Evolutionary conservation across 2,113 vertebrate species (phyloP), one percentile per base, ranked within the genome.

Genomic region (Oncorhynchus tshawytscha): DNA sequence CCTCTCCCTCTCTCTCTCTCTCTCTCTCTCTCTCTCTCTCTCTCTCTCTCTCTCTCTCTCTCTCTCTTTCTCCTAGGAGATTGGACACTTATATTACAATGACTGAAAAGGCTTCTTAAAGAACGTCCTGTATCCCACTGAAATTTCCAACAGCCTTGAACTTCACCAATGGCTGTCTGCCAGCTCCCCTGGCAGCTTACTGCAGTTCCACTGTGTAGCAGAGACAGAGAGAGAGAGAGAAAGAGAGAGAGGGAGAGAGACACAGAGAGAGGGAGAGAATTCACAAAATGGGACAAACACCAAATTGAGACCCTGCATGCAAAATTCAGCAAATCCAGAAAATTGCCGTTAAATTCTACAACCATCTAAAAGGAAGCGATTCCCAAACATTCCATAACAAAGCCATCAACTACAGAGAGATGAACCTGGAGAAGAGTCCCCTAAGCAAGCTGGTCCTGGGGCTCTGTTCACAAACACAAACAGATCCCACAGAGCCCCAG

Each of bases 131-230:
- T 75, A 86, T 80, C 76, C 74, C 70, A n/a, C 72, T 71, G 74
- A 83, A 86, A 84, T 84, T 83, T 86, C 73, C 27, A 90, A 79
- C 84, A 81, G 78, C 88, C 86, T 86, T 87, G 80, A 90, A 88
- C 82, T 85, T 81, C 81, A 91, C 84, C 86, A 83, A 81, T 65
- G 70, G 78, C 78, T 48, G 51, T 75, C 78, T 86, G 85, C 84
- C 75, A 81, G 76, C 76, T 74, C 73, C 67, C 74, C 18, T 68
- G 76, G 60, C 39, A 78, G 88, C 85, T 29, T 31, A 70, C 83
- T 78, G 72, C 66, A 78, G 73, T 71, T 77, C 62, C 57, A 67
- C 13, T 78, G 24, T 76, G 66, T 31, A 49, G 25, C 31, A 45
- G 70, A 68, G 70, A 76, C 54, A 34, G 8, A 70, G 39, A 70